Percentiles rank a stretch among this genome's conserved stretches.
Conservation (phyloP, 2,797 vertebrate species). For the Eulemur coronatus region DNA sequence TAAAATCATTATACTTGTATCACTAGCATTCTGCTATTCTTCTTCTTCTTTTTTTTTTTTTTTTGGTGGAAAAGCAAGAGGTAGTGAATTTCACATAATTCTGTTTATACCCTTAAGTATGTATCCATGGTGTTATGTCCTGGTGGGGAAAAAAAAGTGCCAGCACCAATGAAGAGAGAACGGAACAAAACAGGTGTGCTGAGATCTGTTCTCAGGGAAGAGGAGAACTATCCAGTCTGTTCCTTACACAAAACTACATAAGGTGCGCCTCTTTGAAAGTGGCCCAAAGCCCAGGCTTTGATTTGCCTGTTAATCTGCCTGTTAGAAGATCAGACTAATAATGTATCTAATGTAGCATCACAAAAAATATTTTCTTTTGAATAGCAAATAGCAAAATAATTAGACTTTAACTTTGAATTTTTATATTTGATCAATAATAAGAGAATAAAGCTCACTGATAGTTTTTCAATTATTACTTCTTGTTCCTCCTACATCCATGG, state of each 20-base stretch:
- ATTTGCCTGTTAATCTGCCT: background rate
- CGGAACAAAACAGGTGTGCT: background rate
- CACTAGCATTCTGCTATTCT: background rate
- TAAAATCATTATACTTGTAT: background rate
- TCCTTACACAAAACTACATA: background rate
- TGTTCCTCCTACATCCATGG: background rate
- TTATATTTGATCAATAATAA: background rate
- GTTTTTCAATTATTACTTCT: conserved; percentile 12
- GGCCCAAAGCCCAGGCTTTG: background rate
- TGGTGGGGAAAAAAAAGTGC: background rate
- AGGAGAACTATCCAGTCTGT: background rate
- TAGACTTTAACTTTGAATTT: background rate
- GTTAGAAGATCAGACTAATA: background rate
- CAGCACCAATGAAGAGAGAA: background rate
- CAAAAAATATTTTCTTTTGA: background rate
- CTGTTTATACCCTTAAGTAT: background rate
- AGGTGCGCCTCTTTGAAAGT: background rate
- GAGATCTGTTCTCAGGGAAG: conserved; percentile 6
- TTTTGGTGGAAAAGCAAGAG: background rate
- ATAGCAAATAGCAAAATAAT: conserved; percentile 11
- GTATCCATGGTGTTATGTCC: background rate
- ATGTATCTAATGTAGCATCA: background rate
- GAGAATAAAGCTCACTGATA: background rate
- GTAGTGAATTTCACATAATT: background rate
- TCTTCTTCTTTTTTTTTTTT: background rate